Evolutionary conservation across 2,113 vertebrate genomes (phyloP).

Genomic region (Atlantisia rogersi): DNA sequence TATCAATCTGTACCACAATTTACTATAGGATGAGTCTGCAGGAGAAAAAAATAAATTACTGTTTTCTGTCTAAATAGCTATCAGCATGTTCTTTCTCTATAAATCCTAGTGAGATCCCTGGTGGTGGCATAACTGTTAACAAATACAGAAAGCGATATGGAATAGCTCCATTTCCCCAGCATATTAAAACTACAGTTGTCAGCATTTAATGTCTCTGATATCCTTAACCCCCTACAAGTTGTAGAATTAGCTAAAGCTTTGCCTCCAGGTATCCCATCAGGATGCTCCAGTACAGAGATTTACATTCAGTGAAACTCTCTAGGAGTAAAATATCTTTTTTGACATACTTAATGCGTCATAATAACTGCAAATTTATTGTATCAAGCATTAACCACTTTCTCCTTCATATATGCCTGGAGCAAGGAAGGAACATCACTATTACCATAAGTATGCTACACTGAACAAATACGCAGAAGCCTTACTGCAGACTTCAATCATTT

Average conservation of each 20-base stretch:
- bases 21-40: background rate
- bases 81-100: constrained; percentile 49
- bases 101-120: constrained; percentile 62
- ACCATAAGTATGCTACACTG: constrained; percentile 32
- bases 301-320: constrained; percentile 44
- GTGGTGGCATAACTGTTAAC: constrained; percentile 60
- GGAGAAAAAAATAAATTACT: constrained; percentile 12
- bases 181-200: constrained; percentile 66
- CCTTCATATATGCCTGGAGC: constrained; percentile 59
- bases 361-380: constrained; percentile 69
- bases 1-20: constrained; percentile 42
- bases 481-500: constrained; percentile 55
- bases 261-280: constrained; percentile 69
- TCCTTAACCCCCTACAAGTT: constrained; percentile 66
- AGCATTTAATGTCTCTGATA: constrained; percentile 62
- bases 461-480: constrained; percentile 48
- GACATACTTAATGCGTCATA: constrained; percentile 61
- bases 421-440: constrained; percentile 52
- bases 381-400: constrained; percentile 55
- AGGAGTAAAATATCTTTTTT: constrained; percentile 59
- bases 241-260: constrained; percentile 68
- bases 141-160: constrained; percentile 59
- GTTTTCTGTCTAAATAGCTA: constrained; percentile 56
- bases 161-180: constrained; percentile 65
- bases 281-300: constrained; percentile 54